Base-by-base conservation (phyloP, 1,140 invertebrate genomes). In the Penaeus japonicus region DNA sequence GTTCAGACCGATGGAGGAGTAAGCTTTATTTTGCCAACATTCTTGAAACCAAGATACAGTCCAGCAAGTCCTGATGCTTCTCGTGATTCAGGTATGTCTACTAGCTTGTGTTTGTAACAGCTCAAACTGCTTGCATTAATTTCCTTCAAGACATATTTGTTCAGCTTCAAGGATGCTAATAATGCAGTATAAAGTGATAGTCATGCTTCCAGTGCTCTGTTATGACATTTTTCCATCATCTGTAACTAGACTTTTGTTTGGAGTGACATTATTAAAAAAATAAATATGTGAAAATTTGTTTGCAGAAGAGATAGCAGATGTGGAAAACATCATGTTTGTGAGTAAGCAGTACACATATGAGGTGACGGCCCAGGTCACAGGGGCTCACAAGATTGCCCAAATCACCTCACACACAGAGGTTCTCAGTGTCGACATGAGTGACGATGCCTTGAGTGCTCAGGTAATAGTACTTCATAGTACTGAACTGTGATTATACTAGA, bases 11-110 rank as follows among this genome's bases (percentile, higher is more conserved):
- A 90, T 57, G 89, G 89, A 20, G 86, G 65, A 35, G 83, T 90
- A 24, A 59, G 84, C 55, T 90, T 90, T 59, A 62, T 80, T 17
- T 54, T 90, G 57, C 89, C 89, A 27, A 85, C 89, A 24, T 77
- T 90, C 39, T 82, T 90, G 47, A 90, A 90, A 62, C 89, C 89
- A 47, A 81, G 89, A 22, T 90, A 90, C 82, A 22, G 55, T 7
- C 87, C 87, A 17, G 12, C 30, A 32, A 55, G 24, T 53, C 12
- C 20, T 32, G 2, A 10, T 55, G 7, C 3, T 57, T 22, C 22
- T 30, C 18, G 47, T 3, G 17, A 62, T 85, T 75, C 32, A 35
- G 55, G 35, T 65, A 70, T n/a, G 32, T 15, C n/a, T 22, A 32
- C 32, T 39, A 15, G 27, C 53, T n/a, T 73, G 32, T 22, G 15